phyloP scores from a whole-genome alignment of 2,113 vertebrate species.

The Anarhynchus alexandrinus region DNA sequence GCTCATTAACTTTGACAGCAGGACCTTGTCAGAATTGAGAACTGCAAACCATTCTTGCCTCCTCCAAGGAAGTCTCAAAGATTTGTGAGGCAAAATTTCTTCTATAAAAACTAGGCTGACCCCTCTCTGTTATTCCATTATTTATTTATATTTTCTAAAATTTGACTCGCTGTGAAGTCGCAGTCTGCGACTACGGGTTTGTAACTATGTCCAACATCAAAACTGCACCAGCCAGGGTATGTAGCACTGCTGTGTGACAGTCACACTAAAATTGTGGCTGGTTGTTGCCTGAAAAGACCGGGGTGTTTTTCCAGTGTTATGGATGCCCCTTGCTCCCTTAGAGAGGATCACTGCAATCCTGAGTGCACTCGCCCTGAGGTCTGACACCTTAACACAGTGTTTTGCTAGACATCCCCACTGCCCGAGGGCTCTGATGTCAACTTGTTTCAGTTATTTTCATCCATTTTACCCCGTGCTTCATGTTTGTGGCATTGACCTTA shows the following conservation, averaged over 20 bases:
- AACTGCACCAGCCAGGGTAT: neutral
- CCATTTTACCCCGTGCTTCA: neutral
- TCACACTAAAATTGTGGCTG: neutral
- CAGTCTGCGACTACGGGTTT: neutral
- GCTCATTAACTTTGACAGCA: neutral
- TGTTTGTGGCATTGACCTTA: neutral
- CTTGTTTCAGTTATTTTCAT: neutral
- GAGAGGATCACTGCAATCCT: neutral
- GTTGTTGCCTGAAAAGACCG: neutral
- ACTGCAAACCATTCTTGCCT: neutral
- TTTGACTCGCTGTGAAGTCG: neutral
- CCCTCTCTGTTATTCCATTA: neutral
- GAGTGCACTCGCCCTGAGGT: accelerated
- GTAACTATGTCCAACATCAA: neutral
- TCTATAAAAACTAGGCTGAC: neutral
- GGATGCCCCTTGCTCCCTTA: neutral
- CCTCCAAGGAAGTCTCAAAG: neutral
- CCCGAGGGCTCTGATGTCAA: neutral
- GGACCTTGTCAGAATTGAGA: neutral
- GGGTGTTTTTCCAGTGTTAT: neutral
- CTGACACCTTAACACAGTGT: neutral
- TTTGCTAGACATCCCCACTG: neutral
- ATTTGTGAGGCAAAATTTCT: neutral
- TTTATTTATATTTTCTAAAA: neutral
- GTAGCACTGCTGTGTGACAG: neutral